phyloP scores from a whole-genome alignment of 2,888 invertebrate species.

The Pterostichus niger region DNA sequence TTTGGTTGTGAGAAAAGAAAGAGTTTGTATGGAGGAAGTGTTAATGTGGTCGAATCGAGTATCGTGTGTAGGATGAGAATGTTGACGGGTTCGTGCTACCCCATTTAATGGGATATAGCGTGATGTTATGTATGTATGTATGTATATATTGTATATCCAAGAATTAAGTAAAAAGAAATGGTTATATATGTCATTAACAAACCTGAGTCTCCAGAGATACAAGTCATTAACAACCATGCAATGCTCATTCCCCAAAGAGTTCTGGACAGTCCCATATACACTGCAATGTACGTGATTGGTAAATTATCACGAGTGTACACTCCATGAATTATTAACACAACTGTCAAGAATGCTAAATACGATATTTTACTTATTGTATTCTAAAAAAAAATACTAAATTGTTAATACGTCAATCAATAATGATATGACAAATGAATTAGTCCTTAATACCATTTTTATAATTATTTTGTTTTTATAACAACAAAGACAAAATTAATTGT shows the following conservation, averaged over 20 bases:
- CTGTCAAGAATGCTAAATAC: conserved; percentile 7
- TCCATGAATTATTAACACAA: conserved; percentile 72
- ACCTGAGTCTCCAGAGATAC: conserved; percentile 79
- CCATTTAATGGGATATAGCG: too few species aligned
- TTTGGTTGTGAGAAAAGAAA: too few species aligned
- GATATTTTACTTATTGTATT: conserved; percentile 2
- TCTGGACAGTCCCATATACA: conserved; percentile 79
- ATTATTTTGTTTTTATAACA: too few species aligned
- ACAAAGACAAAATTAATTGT: too few species aligned
- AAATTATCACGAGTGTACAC: conserved; percentile 74
- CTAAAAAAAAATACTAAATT: conserved; percentile 15
- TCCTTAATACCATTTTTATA: too few species aligned
- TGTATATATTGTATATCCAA: too few species aligned
- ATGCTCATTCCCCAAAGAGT: conserved; percentile 79
- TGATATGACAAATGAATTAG: too few species aligned
- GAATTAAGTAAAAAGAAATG: background rate
- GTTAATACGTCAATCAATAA: background rate
- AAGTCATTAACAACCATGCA: conserved; percentile 80
- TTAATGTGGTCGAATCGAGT: too few species aligned
- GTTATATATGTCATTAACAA: conserved; percentile 3
- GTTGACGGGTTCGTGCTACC: too few species aligned
- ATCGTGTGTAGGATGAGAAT: too few species aligned
- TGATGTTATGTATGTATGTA: too few species aligned
- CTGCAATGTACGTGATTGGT: conserved; percentile 75
- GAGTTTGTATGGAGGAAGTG: too few species aligned